Evolutionary conservation across 2,888 invertebrate genomes (phyloP), one percentile per base, ranked within the genome.

Genomic region (Chirona hameri): DNA sequence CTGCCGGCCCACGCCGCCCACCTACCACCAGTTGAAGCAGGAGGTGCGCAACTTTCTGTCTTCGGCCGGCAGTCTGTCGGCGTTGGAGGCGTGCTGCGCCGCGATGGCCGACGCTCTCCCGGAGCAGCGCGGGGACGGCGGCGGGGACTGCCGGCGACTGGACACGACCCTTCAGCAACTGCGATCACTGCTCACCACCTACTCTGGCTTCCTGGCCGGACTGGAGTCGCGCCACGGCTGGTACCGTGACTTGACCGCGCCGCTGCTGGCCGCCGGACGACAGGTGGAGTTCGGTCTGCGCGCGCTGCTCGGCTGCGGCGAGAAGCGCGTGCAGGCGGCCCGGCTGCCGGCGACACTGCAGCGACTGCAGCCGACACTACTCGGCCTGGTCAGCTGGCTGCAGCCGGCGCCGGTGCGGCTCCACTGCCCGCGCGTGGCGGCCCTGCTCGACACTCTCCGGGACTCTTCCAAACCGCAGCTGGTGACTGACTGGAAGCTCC

Each of bases 221-320:
- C 82, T 88, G 46, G 83, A 86, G 15, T 81, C 81, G 24, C 86
- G 86, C 52, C 89, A 87, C 84, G 86, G 91, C 4, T 91, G 91
- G n/a, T 96, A 95, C 87, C 93, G 93, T 0, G 97, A 97, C 87
- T 89, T 97, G 82, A 90, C 93, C 0, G 90, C 92, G 84, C 95
- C 95, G 0, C 88, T 96, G 29, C 89, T 93, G 81, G 90, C 91
- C 83, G 92, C 93, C 0, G 87, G 83, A 3, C 81, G 21, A n/a
- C 65, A 57, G 81, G 46, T 46, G 48, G 81, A 69, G 81, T 65
- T 81, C 81, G 69, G 65, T 14, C 76, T 76, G 76, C 76, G 76
- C 24, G 76, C 39, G 76, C 76, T 76, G 76, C 76, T 76, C 39
- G 21, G 39, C 39, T 9, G 27, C 39, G 39, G 18, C 0, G 9